Conservation (phyloP, 2,113 vertebrate genomes). For the Anarhynchus alexandrinus region DNA sequence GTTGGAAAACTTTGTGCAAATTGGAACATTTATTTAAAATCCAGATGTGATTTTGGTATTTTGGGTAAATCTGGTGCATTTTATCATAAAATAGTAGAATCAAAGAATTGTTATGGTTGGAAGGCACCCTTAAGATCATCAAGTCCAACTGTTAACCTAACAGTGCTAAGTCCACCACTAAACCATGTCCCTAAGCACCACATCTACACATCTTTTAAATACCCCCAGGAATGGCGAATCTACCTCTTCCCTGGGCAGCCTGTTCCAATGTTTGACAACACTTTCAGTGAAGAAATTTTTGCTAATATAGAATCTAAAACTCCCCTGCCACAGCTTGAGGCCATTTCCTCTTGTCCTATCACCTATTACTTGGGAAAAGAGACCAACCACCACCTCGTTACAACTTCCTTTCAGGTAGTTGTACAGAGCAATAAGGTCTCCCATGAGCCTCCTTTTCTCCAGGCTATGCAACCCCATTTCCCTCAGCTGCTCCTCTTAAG, state of each 20-base stretch:
- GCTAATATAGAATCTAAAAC: background rate
- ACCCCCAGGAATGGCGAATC: background rate
- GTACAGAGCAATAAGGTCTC: background rate
- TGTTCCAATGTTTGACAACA: background rate
- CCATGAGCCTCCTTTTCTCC: background rate
- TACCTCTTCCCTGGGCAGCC: background rate
- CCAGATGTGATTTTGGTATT: background rate
- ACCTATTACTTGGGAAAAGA: background rate
- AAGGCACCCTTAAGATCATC: background rate
- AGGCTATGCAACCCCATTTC: background rate
- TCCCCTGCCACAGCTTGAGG: background rate
- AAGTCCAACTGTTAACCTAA: background rate
- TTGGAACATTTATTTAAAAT: background rate
- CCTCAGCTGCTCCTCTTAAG: background rate
- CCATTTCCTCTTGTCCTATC: background rate
- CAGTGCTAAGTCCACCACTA: background rate
- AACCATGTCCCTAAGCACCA: background rate
- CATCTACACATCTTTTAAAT: background rate
- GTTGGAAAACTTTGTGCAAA: background rate
- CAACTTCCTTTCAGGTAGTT: background rate
- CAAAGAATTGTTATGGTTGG: background rate
- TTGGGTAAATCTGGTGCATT: background rate
- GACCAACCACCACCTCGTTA: background rate
- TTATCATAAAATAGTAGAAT: background rate
- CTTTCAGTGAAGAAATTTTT: background rate